Evolutionary conservation across 1,140 invertebrate species (phyloP).

Genomic region (Nasonia longicornis): DNA sequence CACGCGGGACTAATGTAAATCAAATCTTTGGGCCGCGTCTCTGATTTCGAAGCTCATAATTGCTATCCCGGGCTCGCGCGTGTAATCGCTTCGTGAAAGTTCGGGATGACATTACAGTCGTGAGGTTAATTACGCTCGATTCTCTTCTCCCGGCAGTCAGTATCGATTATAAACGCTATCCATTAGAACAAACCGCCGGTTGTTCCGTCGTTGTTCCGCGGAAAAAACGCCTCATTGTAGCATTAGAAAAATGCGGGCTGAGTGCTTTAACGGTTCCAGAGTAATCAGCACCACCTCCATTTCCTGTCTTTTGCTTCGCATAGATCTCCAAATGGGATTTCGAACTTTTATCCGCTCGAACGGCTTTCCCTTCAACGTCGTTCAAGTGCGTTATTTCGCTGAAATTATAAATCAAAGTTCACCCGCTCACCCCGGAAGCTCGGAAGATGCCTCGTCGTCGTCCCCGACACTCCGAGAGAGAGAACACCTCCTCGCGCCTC

Average conservation of each 20-base stretch:
- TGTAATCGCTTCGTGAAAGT: constrained; percentile 4
- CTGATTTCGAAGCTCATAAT: not conserved
- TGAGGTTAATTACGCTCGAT: not conserved
- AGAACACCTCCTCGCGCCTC: not conserved
- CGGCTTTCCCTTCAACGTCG: not conserved
- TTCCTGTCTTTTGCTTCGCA: not conserved
- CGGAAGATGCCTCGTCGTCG: not conserved
- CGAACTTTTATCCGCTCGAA: not conserved
- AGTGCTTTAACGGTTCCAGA: no score
- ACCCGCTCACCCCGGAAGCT: not conserved
- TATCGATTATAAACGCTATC: no score
- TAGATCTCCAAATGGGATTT: no score
- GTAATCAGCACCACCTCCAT: no score
- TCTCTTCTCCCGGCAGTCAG: no score
- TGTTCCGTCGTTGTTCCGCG: not conserved
- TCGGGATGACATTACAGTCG: not conserved
- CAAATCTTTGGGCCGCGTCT: not conserved
- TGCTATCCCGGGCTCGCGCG: not conserved
- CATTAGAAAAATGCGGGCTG: not conserved
- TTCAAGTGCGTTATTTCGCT: not conserved
- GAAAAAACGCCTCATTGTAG: not conserved
- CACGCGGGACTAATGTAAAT: not conserved
- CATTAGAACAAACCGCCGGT: not conserved
- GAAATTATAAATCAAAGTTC: not conserved
- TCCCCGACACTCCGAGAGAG: no score